Evolutionary conservation across 2,797 vertebrate species (phyloP).

Genomic region (Microchirus variegatus): DNA sequence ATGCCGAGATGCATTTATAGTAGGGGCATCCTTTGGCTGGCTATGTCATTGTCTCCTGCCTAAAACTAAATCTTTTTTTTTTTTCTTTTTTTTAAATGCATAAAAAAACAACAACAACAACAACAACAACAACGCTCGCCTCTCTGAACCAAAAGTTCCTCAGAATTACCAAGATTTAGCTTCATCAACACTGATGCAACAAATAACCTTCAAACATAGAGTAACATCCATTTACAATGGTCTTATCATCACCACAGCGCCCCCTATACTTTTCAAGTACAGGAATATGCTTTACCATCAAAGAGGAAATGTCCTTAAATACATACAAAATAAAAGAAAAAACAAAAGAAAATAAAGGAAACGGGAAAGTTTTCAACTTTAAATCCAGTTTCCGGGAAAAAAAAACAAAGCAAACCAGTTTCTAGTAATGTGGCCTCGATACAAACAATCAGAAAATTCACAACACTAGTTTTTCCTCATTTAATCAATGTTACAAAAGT

Average conservation of each 20-base stretch:
- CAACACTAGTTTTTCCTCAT: slow-evolving; percentile 96
- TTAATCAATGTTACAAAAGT: slow-evolving; percentile 99
- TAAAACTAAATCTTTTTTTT: slow-evolving; percentile 79
- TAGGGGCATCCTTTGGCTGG: slow-evolving; percentile 86
- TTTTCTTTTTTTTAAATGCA: slow-evolving; percentile 81
- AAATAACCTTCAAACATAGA: slow-evolving; percentile 96
- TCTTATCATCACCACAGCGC: slow-evolving; percentile 80
- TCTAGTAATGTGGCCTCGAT: slow-evolving; percentile 93
- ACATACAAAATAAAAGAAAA: slow-evolving; percentile 87
- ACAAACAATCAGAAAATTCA: slow-evolving; percentile 98
- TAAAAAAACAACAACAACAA: slow-evolving; percentile 64
- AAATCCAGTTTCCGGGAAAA: slow-evolving; percentile 90
- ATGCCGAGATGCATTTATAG: slow-evolving; percentile 87
- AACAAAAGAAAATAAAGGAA: slow-evolving; percentile 85
- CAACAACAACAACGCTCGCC: slow-evolving; percentile 75
- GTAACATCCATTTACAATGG: slow-evolving; percentile 98
- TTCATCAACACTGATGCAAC: slow-evolving; percentile 95
- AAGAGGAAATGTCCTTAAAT: slow-evolving; percentile 95
- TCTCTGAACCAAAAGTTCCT: slow-evolving; percentile 85
- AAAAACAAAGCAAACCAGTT: slow-evolving; percentile 86
- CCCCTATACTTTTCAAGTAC: slow-evolving; percentile 91
- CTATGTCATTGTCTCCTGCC: slow-evolving; percentile 87
- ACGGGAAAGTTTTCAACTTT: slow-evolving; percentile 96
- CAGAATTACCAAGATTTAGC: slow-evolving; percentile 91
- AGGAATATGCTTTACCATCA: slow-evolving; percentile 91